Evolutionary conservation across 2,797 vertebrate genomes (phyloP).

Genomic region (Phrynocephalus vlangalii): DNA sequence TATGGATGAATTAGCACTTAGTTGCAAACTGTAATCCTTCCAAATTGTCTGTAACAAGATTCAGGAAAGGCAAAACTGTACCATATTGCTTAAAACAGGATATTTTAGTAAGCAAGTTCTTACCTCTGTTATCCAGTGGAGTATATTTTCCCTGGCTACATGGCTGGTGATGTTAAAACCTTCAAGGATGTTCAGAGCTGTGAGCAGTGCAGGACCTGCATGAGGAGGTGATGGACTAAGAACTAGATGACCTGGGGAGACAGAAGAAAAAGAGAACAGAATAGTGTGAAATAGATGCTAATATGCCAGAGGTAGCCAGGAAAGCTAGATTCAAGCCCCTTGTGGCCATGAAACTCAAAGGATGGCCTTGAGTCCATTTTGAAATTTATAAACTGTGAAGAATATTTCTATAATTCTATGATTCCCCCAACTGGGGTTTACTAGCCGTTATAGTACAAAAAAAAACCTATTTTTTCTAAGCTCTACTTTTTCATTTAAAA

Average conservation of each 20-base stretch:
- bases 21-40: background rate
- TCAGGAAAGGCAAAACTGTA: constrained; percentile 14
- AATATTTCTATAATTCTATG: no score
- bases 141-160: constrained; percentile 81
- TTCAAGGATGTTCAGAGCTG: constrained; percentile 96
- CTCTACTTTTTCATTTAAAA: no score
- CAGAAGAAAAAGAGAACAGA: constrained; percentile 40
- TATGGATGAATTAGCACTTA: background rate
- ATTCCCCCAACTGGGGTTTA: no score
- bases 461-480: no score
- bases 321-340: background rate
- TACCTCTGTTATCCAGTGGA: constrained; percentile 96
- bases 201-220: constrained; percentile 91
- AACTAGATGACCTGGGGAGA: constrained; percentile 88
- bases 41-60: background rate
- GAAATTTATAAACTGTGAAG: no score
- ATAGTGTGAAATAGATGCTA: background rate
- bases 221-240: constrained; percentile 91
- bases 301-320: background rate
- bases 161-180: constrained; percentile 92
- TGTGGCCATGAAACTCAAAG: background rate
- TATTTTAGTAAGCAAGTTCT: constrained; percentile 28
- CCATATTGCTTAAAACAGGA: constrained; percentile 5
- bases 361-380: background rate
- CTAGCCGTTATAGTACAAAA: no score